Conservation (phyloP, 2,888 invertebrate genomes). For the Eupsilia transversa region DNA sequence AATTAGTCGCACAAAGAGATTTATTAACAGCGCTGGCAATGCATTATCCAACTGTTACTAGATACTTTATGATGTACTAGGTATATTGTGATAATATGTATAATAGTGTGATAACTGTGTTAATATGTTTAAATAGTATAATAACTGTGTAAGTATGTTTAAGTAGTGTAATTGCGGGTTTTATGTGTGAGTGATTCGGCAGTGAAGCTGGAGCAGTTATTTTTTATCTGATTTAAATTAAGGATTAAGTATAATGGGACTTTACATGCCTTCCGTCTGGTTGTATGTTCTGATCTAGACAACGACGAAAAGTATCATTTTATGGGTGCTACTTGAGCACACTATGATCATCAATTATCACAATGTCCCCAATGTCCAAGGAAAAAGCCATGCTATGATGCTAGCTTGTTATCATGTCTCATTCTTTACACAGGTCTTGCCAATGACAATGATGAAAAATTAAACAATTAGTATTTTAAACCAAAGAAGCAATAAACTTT, state of each 20-base stretch:
- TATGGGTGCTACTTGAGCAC: background rate
- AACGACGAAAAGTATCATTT: background rate
- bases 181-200: background rate
- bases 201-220: background rate
- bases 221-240: slow-evolving; percentile 8
- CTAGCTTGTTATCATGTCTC: no score
- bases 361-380: background rate
- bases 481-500: slow-evolving; percentile 23
- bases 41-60: slow-evolving; percentile 24
- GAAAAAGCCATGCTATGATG: background rate
- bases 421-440: background rate
- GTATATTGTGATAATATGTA: no score
- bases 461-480: background rate
- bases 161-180: no score
- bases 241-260: background rate
- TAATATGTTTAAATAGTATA: no score
- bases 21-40: slow-evolving; percentile 33
- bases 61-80: no score
- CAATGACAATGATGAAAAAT: background rate
- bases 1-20: slow-evolving; percentile 53
- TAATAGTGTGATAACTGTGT: no score
- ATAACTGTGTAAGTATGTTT: no score
- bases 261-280: background rate
- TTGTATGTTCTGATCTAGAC: background rate
- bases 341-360: background rate